Evolutionary conservation across 2,888 invertebrate species (phyloP).

Genomic region (Tolmerus cingulatus): DNA sequence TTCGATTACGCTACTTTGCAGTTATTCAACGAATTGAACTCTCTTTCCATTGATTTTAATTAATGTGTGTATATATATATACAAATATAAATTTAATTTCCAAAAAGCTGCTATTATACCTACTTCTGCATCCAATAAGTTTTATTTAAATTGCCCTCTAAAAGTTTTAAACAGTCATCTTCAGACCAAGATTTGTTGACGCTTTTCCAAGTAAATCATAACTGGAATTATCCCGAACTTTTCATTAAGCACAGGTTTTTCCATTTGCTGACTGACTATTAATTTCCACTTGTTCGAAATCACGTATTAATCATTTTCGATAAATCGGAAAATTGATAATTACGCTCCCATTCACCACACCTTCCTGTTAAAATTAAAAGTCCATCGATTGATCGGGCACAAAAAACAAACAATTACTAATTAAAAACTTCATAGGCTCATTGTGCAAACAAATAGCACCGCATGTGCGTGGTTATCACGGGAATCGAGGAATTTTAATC

Average conservation of each 20-base stretch:
- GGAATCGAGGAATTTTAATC: slow-evolving; percentile 11
- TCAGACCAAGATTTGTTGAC: too few relatives aligned
- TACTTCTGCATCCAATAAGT: too few relatives aligned
- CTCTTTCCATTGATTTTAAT: too few relatives aligned
- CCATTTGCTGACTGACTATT: not conserved
- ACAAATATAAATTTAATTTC: too few relatives aligned
- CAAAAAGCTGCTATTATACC: too few relatives aligned
- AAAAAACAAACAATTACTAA: not conserved
- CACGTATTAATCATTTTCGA: not conserved
- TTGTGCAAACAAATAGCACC: not conserved
- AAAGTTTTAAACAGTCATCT: too few relatives aligned
- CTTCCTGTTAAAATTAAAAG: not conserved
- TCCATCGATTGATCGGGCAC: not conserved
- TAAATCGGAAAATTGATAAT: not conserved
- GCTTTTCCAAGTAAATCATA: too few relatives aligned
- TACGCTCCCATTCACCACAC: not conserved
- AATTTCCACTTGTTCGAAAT: not conserved
- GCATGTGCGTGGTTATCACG: not conserved
- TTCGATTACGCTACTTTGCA: too few relatives aligned
- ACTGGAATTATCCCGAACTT: not conserved
- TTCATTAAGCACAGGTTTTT: not conserved
- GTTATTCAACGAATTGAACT: too few relatives aligned
- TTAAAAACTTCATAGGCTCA: not conserved
- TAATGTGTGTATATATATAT: too few relatives aligned
- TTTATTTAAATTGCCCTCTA: too few relatives aligned